Evolutionary conservation across 92 coral and sea anemone species (phyloP), one percentile per base, ranked within the genome.

Genomic region (Blastomussa wellsi): DNA sequence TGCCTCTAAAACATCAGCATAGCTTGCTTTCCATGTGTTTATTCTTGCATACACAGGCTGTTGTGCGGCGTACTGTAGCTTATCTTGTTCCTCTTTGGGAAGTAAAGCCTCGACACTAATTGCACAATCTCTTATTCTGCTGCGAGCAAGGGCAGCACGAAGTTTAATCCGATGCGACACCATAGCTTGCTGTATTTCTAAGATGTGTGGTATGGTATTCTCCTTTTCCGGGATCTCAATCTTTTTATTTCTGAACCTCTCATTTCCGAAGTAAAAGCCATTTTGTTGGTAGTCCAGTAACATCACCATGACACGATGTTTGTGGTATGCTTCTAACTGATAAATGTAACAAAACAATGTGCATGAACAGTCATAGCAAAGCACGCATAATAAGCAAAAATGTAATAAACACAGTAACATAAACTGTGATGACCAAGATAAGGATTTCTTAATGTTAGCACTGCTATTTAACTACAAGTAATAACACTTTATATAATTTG

Each of bases 271-370:
- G 88, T 90, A 95, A 84, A 96, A 96, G 75, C 94, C 97, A 88
- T 96, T 96, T 76, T 96, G 99, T 87, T 96, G 99, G 78, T 96
- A 96, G 84, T 96, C 99, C 37, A 96, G 91, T 35, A 96, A 76
- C 84, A 93, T 80, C n/a, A 96, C 96, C 91, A 89, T 89, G 20
- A 96, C 98, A 51, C 94, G 88, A 77, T 96, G 95, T 69, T 95
- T 95, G 92, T 95, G 98, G 66, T 96, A 89, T 10, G 99, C 86
- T 77, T 96, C 99, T 76, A 94, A 85, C 99, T 96, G 83, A 11
- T 24, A 17, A 44, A 70, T 24, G 16, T 28, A 31, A 67, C 22
- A 41, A 84, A 81, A 20, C 35, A 28, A 28, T 51, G 38, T 77
- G 14, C 6, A 33, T 12, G 7, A 82, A 22, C 26, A 17, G 75